Evolutionary conservation across 2,888 invertebrate genomes (phyloP), one percentile per base, ranked within the genome.

Genomic region (Diplazon laetatorius): DNA sequence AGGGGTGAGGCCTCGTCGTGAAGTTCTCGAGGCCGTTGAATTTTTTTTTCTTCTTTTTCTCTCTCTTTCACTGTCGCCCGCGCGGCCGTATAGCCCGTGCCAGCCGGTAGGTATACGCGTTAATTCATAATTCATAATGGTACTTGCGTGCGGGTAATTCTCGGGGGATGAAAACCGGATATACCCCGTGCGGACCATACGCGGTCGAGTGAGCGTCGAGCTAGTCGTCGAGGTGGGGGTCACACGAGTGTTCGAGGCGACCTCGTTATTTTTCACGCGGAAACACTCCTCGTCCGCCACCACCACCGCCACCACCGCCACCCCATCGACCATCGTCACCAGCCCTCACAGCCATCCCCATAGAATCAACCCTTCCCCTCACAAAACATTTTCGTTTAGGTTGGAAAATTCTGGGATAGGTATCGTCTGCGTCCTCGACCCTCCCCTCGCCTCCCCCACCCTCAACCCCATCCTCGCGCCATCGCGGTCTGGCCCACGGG

Each of bases 81-180:
- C 66, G 71, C 57, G 48, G 8, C 62, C 55, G 74, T 57, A 55
- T 57, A 42, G 46, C 10, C 48, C n/a, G n/a, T n/a, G n/a, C n/a
- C n/a, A n/a, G n/a, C n/a, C n/a, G n/a, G n/a, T n/a, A n/a, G n/a
- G n/a, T n/a, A 72, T 69, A 78, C 84, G 82, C 86, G 84, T 87
- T 87, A 87, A 88, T 88, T 88, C 85, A 87, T 88, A 88, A 88
- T 89, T 88, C 86, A 87, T 84, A 87, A 85, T 86, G 84, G 82
- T 83, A 83, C 81, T 88, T 86, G 88, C 87, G 87, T 87, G 88
- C 80, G 82, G 85, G 85, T 87, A 88, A 88, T 87, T 82, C 83
- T 77, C 80, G 82, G 75, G 76, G 62, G 73, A n/a, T n/a, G n/a
- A n/a, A n/a, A 71, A 70, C 65, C 71, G 78, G 60, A n/a, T n/a